phyloP scores from a whole-genome alignment of 2,888 invertebrate genomes.

The Brenthis daphne region DNA sequence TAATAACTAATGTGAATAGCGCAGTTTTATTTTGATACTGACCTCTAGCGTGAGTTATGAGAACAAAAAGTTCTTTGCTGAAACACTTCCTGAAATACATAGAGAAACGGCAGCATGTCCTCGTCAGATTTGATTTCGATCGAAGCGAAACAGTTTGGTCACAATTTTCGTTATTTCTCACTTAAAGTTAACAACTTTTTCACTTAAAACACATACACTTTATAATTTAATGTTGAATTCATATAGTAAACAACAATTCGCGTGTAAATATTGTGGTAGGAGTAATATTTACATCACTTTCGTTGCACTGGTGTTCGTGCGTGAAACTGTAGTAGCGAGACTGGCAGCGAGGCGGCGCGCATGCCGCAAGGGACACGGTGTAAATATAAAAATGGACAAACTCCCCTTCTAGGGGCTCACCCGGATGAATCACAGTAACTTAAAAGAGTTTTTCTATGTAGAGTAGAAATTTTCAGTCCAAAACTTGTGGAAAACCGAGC shows the following conservation, averaged over 20 bases:
- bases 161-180: conserved; percentile 61
- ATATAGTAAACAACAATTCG: conserved; percentile 69
- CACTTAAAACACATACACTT: conserved; percentile 50
- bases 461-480: conserved; percentile 54
- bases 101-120: conserved; percentile 72
- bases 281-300: conserved; percentile 79
- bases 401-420: conserved; percentile 79
- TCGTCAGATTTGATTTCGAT: conserved; percentile 62
- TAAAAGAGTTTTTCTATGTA: conserved; percentile 59
- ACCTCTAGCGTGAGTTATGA: conserved; percentile 78
- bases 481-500: conserved; percentile 46
- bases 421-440: conserved; percentile 76
- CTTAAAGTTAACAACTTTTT: conserved; percentile 58
- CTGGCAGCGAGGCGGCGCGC: conserved; percentile 79
- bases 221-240: conserved; percentile 53
- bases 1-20: conserved; percentile 36
- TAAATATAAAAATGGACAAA: conserved; percentile 82
- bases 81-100: conserved; percentile 79
- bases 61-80: conserved; percentile 78
- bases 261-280: conserved; percentile 73
- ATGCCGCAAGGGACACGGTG: conserved; percentile 78
- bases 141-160: conserved; percentile 69
- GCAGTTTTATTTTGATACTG: conserved; percentile 59
- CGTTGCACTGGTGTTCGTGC: conserved; percentile 76
- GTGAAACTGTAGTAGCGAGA: conserved; percentile 77